Conservation (phyloP, 2,888 invertebrate species). For the Diachrysia chrysitis region DNA sequence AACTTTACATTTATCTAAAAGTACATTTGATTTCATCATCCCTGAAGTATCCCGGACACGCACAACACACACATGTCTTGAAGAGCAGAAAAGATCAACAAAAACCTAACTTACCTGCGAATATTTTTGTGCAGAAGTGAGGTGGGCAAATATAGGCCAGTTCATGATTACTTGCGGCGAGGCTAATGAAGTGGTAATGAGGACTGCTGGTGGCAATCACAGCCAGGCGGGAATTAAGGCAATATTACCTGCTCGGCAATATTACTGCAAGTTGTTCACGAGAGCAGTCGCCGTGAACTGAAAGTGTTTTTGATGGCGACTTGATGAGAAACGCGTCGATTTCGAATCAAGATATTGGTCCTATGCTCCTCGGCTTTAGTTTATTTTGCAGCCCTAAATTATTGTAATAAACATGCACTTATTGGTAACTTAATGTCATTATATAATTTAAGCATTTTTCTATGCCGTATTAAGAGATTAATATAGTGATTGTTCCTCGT, state of each 20-base stretch:
- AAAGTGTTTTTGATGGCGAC: not conserved
- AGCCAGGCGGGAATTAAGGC: conserved; percentile 9
- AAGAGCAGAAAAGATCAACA: not conserved
- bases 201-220: conserved; percentile 28
- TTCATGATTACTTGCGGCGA: conserved; percentile 41
- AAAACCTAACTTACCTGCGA: not conserved
- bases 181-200: conserved; percentile 69
- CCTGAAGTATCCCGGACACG: too few relatives aligned
- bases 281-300: not conserved
- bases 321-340: not conserved
- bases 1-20: too few relatives aligned
- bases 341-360: not conserved
- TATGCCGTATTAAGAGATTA: too few relatives aligned
- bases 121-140: not conserved
- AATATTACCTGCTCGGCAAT: not conserved
- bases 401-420: not conserved
- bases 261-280: not conserved
- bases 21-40: too few relatives aligned
- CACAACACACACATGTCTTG: not conserved
- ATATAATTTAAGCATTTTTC: too few relatives aligned
- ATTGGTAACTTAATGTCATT: not conserved
- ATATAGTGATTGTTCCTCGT: too few relatives aligned
- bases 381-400: not conserved
- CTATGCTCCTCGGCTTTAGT: not conserved
- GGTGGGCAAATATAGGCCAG: conserved; percentile 35